Base-by-base conservation (phyloP, 2,888 invertebrate species). In the Taenaris catops region DNA sequence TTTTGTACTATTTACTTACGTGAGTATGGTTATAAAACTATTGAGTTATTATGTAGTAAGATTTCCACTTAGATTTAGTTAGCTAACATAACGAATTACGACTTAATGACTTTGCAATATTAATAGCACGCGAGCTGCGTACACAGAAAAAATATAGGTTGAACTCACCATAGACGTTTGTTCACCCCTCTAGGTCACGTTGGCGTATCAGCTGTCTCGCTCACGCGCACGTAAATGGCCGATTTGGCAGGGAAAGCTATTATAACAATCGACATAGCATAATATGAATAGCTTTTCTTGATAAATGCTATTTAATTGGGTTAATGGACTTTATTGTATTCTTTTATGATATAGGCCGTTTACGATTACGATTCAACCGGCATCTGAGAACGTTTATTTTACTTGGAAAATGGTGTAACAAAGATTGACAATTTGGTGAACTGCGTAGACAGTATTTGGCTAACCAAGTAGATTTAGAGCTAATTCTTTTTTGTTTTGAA, bases 121-220 rank as follows among this genome's bases (percentile, higher is more conserved):
- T 36, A 33, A 38, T 38, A 43, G 39, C 45, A 49, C 49, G 49
- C 46, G 41, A 46, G 35, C 35, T 29, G 39, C 33, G 36, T 40
- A 29, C 38, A 43, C 36, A 37, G 25, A 26, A 33, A 34, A 25
- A 28, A 36, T 36, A 34, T 40, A 61, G 75, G 76, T 71, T 80
- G 76, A 75, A 67, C 38, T 57, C 51, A 57, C 66, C 71, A 69
- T 72, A 72, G 69, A 38, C 70, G 79, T 78, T 74, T 80, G 58
- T 79, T 80, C 74, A 81, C 74, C 79, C 78, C 67, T 78, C 76
- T 80, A 78, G 79, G 80, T 74, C 78, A 64, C 49, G 63, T 47
- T 58, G 44, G 53, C 29, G 25, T 25, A 11, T 35, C 9, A 8
- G 25, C 29, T 38, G 16, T 32, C 34, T 34, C 34, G 16, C 28